phyloP scores from a whole-genome alignment of 2,113 vertebrate species.

The Vidua chalybeata region DNA sequence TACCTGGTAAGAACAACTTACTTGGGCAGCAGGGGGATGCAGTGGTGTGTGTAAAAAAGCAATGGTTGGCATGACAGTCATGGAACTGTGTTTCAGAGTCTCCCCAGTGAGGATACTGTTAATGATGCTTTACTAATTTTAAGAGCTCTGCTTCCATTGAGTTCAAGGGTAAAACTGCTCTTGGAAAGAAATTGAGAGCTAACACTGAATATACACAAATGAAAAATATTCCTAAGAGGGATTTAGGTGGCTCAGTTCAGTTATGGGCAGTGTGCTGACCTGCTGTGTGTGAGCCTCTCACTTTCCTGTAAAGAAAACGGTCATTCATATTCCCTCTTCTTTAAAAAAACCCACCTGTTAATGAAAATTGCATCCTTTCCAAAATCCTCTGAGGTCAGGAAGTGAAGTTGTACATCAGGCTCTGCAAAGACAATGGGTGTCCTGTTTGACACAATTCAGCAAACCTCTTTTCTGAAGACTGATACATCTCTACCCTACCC shows the following conservation, averaged over 20 bases:
- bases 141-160: background rate
- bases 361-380: background rate
- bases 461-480: background rate
- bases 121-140: background rate
- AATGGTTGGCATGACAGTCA: background rate
- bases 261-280: background rate
- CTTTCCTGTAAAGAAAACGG: background rate
- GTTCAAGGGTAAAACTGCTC: background rate
- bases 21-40: background rate
- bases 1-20: conserved; percentile 71
- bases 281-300: background rate
- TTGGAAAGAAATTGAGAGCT: background rate
- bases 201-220: accelerated
- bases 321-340: background rate
- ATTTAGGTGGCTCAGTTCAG: background rate
- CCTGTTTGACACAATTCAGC: background rate
- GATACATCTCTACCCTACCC: background rate
- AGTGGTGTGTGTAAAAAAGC: background rate
- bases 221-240: background rate
- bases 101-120: background rate
- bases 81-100: background rate
- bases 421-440: background rate
- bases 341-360: background rate
- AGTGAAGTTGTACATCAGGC: background rate
- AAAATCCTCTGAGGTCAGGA: background rate